These are phyloP conservation scores for Pachyseris speciosa DNA, from an alignment of 64 coral and sea anemone genomes.

Conservation along the genomic window DNA sequence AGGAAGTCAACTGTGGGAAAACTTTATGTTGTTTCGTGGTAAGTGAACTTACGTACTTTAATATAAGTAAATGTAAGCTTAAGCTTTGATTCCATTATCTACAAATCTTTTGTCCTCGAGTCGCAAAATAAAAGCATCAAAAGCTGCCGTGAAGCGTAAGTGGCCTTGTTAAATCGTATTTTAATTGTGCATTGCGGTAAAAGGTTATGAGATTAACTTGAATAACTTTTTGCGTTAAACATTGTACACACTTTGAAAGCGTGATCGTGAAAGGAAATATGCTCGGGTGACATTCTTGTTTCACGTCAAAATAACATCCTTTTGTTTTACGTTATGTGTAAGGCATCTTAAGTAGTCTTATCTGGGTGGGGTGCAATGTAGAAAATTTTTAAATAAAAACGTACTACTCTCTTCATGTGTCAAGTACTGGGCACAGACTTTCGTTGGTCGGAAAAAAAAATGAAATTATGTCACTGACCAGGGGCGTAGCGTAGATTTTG, in stretches of 20 bases:
- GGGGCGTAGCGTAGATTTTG: too few relatives aligned
- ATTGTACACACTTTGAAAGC: not conserved
- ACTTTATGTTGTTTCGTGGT: conserved; percentile 96
- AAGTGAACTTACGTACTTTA: not conserved
- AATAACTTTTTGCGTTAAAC: not conserved
- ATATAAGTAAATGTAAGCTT: not conserved
- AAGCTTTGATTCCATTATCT: not conserved
- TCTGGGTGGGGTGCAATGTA: not conserved
- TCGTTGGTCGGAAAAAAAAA: too few relatives aligned
- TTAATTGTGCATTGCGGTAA: not conserved
- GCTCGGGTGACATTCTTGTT: not conserved
- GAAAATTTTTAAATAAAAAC: not conserved
- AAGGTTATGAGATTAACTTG: not conserved
- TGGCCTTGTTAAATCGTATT: not conserved
- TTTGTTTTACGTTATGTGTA: not conserved
- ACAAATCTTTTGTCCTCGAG: not conserved
- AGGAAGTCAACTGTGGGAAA: conserved; percentile 91
- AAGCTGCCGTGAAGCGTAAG: conserved; percentile 15
- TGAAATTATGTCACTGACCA: too few relatives aligned
- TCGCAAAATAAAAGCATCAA: conserved; percentile 53
- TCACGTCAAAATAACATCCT: not conserved
- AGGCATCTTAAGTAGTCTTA: conserved; percentile 19
- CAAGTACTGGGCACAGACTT: too few relatives aligned
- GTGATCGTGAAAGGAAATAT: not conserved
- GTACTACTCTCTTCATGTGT: too few relatives aligned